Conservation (phyloP, 2,797 vertebrate genomes). For the Myotis pilosus region DNA sequence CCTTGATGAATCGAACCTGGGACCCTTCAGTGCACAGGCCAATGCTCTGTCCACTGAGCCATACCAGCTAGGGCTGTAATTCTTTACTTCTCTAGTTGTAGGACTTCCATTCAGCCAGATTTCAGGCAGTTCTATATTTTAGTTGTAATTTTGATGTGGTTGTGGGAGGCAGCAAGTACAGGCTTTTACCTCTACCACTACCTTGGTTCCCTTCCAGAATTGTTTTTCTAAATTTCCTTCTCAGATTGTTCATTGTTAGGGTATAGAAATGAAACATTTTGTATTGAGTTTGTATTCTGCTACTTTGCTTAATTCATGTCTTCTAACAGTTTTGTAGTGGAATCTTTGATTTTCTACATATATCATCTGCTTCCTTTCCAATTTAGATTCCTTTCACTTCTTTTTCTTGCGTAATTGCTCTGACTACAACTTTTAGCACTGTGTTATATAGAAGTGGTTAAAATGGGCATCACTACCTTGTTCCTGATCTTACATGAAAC, state of each 20-base stretch:
- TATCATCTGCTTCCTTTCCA: background rate
- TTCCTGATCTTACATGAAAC: background rate
- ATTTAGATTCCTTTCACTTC: background rate
- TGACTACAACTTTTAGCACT: background rate
- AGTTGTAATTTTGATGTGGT: too few species aligned
- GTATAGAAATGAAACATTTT: background rate
- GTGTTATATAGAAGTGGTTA: background rate
- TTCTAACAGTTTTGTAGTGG: background rate
- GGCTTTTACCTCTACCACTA: too few species aligned
- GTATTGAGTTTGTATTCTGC: background rate
- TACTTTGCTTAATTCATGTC: background rate
- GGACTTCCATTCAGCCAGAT: too few species aligned
- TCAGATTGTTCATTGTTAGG: background rate
- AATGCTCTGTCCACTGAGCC: background rate
- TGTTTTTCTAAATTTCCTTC: background rate
- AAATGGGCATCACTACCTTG: background rate
- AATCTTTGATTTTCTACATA: background rate
- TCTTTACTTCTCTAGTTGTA: too few species aligned
- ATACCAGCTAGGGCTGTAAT: background rate
- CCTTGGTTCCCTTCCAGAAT: too few species aligned
- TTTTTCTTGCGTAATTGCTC: background rate
- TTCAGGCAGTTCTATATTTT: too few species aligned
- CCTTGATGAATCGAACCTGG: background rate
- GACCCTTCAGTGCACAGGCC: background rate
- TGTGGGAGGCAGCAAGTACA: too few species aligned